Conservation (phyloP, 2,797 vertebrate genomes). For the Myotis vivesi region DNA sequence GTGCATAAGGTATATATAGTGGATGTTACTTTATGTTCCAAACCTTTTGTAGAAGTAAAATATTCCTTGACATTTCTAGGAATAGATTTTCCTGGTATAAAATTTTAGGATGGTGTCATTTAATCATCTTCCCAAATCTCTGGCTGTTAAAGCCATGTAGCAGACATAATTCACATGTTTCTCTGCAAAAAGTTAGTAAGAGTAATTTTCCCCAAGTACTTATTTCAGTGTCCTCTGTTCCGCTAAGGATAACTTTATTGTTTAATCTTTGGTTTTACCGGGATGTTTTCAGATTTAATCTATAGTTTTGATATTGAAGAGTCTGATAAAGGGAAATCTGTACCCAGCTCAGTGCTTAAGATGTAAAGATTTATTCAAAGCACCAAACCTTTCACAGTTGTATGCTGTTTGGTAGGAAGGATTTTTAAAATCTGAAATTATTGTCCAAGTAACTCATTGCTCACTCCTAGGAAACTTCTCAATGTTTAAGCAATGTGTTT, state of each 20-base stretch:
- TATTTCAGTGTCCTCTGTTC: slow-evolving; percentile 17
- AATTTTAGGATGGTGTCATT: slow-evolving; percentile 34
- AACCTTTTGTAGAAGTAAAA: slow-evolving; percentile 29
- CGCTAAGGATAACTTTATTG: slow-evolving; percentile 31
- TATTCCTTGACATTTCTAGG: background rate
- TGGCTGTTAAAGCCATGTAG: background rate
- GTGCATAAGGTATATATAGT: background rate
- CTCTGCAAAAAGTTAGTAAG: background rate
- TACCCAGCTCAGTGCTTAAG: slow-evolving; percentile 49
- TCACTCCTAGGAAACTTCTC: background rate
- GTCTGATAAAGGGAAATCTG: slow-evolving; percentile 53
- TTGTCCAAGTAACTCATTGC: background rate
- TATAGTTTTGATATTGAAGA: slow-evolving; percentile 52
- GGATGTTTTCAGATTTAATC: slow-evolving; percentile 61
- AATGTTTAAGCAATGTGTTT: background rate
- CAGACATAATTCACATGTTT: background rate
- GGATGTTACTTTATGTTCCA: slow-evolving; percentile 11
- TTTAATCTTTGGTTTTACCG: slow-evolving; percentile 56
- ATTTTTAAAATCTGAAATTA: slow-evolving; percentile 52
- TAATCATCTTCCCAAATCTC: slow-evolving; percentile 38
- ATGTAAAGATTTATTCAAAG: slow-evolving; percentile 57
- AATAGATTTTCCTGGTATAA: background rate
- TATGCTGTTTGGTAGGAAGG: background rate
- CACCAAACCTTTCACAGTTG: background rate
- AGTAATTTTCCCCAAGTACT: background rate